Base-by-base conservation (phyloP, 2,797 vertebrate species). In the Tarsius wallacei region DNA sequence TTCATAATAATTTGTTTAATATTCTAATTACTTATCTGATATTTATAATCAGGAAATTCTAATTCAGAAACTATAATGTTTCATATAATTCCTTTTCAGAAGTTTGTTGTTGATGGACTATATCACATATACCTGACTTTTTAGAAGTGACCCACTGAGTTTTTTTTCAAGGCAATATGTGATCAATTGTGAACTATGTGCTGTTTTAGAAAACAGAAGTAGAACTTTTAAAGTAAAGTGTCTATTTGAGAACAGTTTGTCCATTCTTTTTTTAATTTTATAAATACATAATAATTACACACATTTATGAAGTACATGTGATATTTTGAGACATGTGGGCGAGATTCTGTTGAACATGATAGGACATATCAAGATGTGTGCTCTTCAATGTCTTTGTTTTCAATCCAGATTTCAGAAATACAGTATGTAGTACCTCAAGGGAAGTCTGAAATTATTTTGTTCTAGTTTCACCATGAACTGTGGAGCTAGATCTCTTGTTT, bases 181-280 rank as follows among this genome's bases (percentile, higher is more conserved):
- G 53, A 93, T 93, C 33, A 59, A 0, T 96, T 89, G 21, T 93
- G 66, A 91, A 59, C 36, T 92, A n/a, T 55, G 2, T 83, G 12
- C n/a, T 93, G 2, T 95, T 80, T 97, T 93, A 47, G 59, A 12
- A 95, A 94, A 74, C 33, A 76, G 14, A 68, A 76, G 47, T 36
- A 85, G 61, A 26, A n/a, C n/a, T 81, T 42, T 42, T 4, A 87
- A 96, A 91, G 31, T 97, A 2, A 94, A 22, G 13, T 61, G 0
- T 82, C 51, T 97, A 84, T 74, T 94, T 84, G 51, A 85, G 5
- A 93, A 82, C 31, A 70, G 97, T 93, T 83, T 94, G 21, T 33
- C 61, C 36, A 57, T 71, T 82, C 42, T 95, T 85, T 78, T 78
- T 76, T 78, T 2, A 24, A 57, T 36, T 57, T 14, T 57, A 57